Conservation (phyloP, 2,888 invertebrate genomes). For the Rambutsinella grinnellia region DNA sequence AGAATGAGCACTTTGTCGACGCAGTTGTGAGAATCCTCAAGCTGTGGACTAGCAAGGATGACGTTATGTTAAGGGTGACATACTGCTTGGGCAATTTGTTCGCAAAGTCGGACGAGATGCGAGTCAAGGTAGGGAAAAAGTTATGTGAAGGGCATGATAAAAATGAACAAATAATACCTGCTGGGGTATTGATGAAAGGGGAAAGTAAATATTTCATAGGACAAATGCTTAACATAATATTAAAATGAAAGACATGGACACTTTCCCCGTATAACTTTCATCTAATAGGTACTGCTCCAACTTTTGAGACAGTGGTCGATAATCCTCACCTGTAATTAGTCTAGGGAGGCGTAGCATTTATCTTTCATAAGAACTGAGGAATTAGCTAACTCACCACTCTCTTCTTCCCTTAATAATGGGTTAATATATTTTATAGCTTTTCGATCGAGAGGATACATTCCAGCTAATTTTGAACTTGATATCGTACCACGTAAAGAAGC, state of each 20-base stretch:
- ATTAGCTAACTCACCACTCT: no score
- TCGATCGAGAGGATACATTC: constrained; percentile 53
- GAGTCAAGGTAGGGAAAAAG: constrained; percentile 61
- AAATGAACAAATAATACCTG: no score
- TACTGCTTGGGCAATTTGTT: constrained; percentile 65
- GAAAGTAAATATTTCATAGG: not conserved
- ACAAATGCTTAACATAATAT: no score
- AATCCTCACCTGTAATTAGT: no score
- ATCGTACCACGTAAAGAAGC: constrained; percentile 58
- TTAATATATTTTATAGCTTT: constrained; percentile 53
- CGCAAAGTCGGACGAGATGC: constrained; percentile 60
- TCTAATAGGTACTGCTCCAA: no score
- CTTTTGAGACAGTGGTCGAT: no score
- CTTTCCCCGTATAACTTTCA: no score
- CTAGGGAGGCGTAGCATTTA: no score
- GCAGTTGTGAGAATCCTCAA: constrained; percentile 59
- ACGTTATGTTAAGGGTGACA: constrained; percentile 62
- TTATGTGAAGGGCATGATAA: no score
- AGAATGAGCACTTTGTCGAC: constrained; percentile 50
- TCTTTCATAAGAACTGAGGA: no score
- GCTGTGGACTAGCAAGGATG: constrained; percentile 62
- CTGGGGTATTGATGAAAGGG: not conserved
- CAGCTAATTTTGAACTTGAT: constrained; percentile 59
- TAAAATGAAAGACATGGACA: no score
- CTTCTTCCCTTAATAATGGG: no score